Percentiles rank a stretch among this genome's conserved stretches.
Evolutionary conservation across 2,797 vertebrate species (phyloP).

Genomic region (Limnodromus scolopaceus): DNA sequence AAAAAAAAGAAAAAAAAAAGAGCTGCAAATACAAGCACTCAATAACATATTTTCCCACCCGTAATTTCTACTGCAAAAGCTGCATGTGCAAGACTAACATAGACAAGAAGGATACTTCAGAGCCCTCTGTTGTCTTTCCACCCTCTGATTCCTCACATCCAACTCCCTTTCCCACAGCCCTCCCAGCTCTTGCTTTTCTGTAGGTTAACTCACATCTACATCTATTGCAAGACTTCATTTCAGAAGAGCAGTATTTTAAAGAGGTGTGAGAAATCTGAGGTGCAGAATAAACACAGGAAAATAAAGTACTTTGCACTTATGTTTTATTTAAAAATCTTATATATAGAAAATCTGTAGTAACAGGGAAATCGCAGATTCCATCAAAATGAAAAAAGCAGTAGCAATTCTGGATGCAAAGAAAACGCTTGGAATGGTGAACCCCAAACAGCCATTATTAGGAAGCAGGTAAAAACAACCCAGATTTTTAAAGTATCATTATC

Average conservation of each 20-base stretch:
- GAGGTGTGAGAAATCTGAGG: neutral
- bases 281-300: neutral
- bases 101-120: neutral
- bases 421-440: neutral
- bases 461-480: neutral
- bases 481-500: neutral
- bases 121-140: neutral
- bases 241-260: neutral
- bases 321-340: neutral
- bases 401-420: neutral
- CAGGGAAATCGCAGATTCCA: neutral
- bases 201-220: neutral
- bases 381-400: neutral
- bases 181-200: neutral
- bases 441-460: neutral
- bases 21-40: neutral
- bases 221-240: neutral
- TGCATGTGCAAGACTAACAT: fast-evolving
- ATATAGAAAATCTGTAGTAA: fast-evolving
- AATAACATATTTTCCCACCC: neutral
- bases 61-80: neutral
- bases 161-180: neutral
- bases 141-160: neutral
- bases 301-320: neutral
- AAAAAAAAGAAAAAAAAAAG: too few species aligned